Base-by-base conservation (phyloP, 1,140 invertebrate genomes). In the Drosophila elegans region DNA sequence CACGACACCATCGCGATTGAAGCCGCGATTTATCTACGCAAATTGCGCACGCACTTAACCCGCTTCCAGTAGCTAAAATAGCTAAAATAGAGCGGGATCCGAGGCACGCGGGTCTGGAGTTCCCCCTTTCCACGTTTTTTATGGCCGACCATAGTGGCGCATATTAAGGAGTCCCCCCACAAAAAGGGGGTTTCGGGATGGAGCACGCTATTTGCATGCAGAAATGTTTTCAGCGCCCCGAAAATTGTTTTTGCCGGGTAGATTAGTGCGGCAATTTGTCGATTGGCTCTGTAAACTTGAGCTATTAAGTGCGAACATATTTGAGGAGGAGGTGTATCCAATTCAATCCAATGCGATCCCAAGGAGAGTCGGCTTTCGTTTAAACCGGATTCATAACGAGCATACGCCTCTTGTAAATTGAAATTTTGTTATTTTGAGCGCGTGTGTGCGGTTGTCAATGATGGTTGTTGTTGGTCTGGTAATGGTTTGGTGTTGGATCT, bases 281-380 rank as follows among this genome's bases (percentile, higher is more conserved):
- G 84, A 78, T 88, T 74, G 77, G 38, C 69, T 73, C 84, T 82
- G 74, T 89, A 89, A 89, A 89, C 84, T 89, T 89, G 84, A 89
- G 84, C 85, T 89, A 89, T 89, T 89, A 89, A 89, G 84, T 89
- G 84, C 85, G 84, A 89, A 89, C 79, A 89, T 78, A 84, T 89
- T 82, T 77, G 55, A 68, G 84, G 62, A 77, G 67, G 32, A 69
- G 68, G 69, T 51, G 59, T 25, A 36, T 42, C 38, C 29, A n/a
- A 63, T 64, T 9, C 55, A 45, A 59, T 51, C 45, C 46, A 29
- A 64, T 46, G 16, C 57, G 32, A 62, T 34, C 36, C 44, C 57
- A 27, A 54, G 48, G 67, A 71, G 68, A 61, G 68, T 39, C 45
- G 82, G 83, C 83, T 85, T 86, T 89, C 78, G 78, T 73, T 73